Base-by-base conservation (phyloP, 2,113 vertebrate genomes). In the Chrysochloris asiatica region DNA sequence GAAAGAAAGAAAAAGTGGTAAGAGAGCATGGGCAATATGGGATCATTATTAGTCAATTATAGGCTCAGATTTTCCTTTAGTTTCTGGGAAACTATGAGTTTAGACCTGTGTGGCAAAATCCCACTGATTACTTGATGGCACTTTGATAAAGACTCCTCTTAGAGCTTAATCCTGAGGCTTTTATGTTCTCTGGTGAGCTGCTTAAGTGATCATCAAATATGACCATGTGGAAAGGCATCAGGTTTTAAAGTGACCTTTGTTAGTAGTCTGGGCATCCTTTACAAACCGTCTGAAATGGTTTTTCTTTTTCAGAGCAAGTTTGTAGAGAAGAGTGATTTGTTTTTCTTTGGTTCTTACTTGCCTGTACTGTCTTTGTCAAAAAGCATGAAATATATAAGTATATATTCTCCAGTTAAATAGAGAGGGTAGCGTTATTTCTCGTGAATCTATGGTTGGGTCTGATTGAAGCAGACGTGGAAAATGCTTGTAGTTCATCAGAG, bases 11-110 rank as follows among this genome's bases (percentile, higher is more conserved):
- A 16, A 56, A 11, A 2, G 2, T 50, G 81, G 30, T 89, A 84
- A 86, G 48, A 72, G 28, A 88, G 43, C 81, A 73, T 67, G 30
- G 80, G 59, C 47, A 85, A 71, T 87, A 41, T 67, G 63, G 83
- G 47, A 41, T 91, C 82, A 83, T 95, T 93, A 91, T 92, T 85
- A 92, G 89, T 94, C 78, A 82, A 45, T 92, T 89, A 85, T 78
- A 92, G 85, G 78, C 67, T 71, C 89, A 33, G 30, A n/a, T 81
- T 83, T 92, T 94, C 52, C 45, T 26, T 90, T 93, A 24, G 26
- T 92, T 90, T 88, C 73, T 87, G 77, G 52, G 83, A 84, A 93
- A 81, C 56, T 2, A 0, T 73, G 76, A 73, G 36, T 89, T 89
- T 54, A 91, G 43, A 73, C 6, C 50, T 16, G 3, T 86, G 47